These are phyloP conservation scores for Capreolus pygargus DNA, from an alignment of 2,113 vertebrate genomes.

Conservation along the genomic window DNA sequence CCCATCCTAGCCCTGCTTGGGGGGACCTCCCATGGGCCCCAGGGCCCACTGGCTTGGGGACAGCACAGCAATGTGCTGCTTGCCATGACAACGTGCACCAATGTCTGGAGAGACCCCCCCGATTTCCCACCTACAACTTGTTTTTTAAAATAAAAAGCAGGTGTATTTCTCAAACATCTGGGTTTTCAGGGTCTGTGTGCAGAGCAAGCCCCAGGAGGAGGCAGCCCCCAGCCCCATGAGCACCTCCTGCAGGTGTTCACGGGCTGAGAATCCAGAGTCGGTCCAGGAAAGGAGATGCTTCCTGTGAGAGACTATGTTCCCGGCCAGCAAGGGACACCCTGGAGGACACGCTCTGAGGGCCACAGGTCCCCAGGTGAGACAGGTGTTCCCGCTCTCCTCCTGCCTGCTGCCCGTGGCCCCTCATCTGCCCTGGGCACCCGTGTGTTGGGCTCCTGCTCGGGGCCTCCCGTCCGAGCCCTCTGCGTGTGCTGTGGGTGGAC, in stretches of 20 bases:
- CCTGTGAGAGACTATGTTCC: not conserved
- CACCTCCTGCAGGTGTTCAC: not conserved
- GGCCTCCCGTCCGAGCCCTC: not conserved
- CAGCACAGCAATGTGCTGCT: no score
- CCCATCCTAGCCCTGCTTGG: not conserved
- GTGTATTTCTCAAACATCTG: not conserved
- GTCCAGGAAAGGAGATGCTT: not conserved
- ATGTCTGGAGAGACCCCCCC: not conserved
- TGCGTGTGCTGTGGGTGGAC: rapidly evolving
- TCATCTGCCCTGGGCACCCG: not conserved
- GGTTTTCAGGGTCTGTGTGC: not conserved
- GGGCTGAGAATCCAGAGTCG: not conserved
- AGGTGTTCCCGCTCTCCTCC: not conserved
- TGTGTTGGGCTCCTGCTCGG: not conserved
- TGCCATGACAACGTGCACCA: not conserved
- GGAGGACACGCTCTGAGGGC: not conserved
- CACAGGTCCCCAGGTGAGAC: not conserved
- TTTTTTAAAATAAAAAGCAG: not conserved
- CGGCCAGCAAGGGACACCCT: not conserved
- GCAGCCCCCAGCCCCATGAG: not conserved
- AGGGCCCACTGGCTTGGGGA: not conserved
- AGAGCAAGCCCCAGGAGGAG: not conserved
- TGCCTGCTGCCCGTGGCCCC: not conserved
- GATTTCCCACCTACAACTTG: not conserved
- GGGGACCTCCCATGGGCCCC: not conserved